Conservation (phyloP, 2,888 invertebrate genomes). For the Drosophila demipolita region DNA sequence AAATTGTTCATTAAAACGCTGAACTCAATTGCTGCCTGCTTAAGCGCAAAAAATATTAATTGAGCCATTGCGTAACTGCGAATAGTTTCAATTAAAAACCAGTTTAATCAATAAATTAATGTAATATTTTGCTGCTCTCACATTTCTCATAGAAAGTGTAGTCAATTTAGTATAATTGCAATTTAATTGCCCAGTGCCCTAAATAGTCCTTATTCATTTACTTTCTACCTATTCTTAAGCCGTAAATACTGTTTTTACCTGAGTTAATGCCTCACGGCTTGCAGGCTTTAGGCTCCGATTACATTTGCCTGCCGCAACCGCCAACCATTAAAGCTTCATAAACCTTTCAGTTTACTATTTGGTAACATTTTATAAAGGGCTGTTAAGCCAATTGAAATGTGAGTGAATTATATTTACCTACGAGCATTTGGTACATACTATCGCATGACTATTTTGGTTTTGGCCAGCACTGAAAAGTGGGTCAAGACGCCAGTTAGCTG, state of each 20-base stretch:
- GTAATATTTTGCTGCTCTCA: not conserved
- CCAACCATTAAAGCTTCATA: conserved; percentile 26
- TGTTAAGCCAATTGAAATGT: conserved; percentile 2
- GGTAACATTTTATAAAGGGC: conserved; percentile 4
- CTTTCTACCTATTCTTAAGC: not conserved
- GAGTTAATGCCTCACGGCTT: conserved; percentile 27
- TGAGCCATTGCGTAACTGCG: conserved; percentile 35
- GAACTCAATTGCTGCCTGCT: conserved; percentile 3
- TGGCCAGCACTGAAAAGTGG: conserved; percentile 54
- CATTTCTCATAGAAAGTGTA: not conserved
- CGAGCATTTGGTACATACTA: conserved; percentile 4
- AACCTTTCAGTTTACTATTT: conserved; percentile 16
- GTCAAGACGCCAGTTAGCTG: conserved; percentile 61
- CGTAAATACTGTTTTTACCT: conserved; percentile 16
- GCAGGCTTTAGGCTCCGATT: conserved; percentile 24
- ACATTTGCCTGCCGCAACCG: conserved; percentile 3
- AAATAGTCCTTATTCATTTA: not conserved
- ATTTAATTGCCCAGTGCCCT: not conserved
- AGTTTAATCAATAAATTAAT: not conserved
- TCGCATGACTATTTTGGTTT: conserved; percentile 8
- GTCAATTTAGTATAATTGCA: not conserved
- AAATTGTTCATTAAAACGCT: conserved; percentile 17
- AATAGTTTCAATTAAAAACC: conserved; percentile 1
- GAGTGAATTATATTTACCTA: not conserved
- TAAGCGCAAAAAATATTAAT: not conserved